phyloP scores from a whole-genome alignment of 2,888 invertebrate species.

The Tachina fera region DNA sequence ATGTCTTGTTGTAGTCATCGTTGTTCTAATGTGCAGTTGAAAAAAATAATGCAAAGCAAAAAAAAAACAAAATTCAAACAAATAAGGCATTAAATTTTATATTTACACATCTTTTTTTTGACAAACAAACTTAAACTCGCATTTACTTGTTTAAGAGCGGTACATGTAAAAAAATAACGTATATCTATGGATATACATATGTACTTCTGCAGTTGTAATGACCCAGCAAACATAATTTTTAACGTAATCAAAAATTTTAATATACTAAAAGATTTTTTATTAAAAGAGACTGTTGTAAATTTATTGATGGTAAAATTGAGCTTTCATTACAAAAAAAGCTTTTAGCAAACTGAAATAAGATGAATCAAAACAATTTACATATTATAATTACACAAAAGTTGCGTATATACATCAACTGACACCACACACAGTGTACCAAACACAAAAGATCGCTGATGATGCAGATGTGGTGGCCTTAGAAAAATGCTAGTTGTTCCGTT shows the following conservation, averaged over 20 bases:
- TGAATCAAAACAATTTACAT: too few species aligned
- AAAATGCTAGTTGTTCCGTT: too few species aligned
- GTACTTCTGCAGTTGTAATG: background rate
- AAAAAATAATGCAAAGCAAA: background rate
- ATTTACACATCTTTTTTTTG: conserved; percentile 39
- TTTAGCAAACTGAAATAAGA: too few species aligned
- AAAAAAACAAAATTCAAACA: conserved; percentile 42
- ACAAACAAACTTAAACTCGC: background rate
- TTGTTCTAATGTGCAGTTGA: conserved; percentile 3
- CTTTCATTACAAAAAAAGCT: too few species aligned
- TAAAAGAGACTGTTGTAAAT: too few species aligned
- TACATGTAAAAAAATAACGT: background rate
- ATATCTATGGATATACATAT: background rate
- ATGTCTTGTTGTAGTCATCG: conserved; percentile 16
- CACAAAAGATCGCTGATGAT: too few species aligned
- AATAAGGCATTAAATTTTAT: conserved; percentile 54
- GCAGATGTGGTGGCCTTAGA: too few species aligned
- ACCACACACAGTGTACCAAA: too few species aligned
- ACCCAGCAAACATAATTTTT: conserved; percentile 19
- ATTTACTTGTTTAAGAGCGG: background rate
- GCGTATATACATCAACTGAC: too few species aligned
- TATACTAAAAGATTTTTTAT: too few species aligned
- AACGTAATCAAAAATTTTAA: background rate
- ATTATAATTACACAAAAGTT: too few species aligned
- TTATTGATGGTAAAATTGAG: too few species aligned